Evolutionary conservation across 2,797 vertebrate genomes (phyloP).

Genomic region (Gallinago stenura): DNA sequence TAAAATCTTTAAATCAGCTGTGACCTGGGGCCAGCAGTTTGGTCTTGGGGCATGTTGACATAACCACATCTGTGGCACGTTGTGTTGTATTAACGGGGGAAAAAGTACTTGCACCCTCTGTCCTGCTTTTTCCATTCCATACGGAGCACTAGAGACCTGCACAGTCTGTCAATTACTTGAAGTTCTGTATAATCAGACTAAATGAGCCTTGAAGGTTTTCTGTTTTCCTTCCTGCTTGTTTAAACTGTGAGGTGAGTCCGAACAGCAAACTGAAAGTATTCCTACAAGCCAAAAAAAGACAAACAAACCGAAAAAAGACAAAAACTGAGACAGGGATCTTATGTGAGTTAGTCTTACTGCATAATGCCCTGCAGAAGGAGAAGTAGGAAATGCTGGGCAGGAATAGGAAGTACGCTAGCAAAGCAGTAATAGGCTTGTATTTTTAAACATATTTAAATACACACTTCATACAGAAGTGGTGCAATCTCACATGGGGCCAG

Average conservation of each 20-base stretch:
- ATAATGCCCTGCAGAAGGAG: constrained; percentile 47
- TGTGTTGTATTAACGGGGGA: background rate
- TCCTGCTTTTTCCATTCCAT: background rate
- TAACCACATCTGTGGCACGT: background rate
- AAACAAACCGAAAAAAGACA: background rate
- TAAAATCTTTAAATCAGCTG: background rate
- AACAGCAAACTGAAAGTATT: background rate
- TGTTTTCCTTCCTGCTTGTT: background rate
- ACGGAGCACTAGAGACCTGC: background rate
- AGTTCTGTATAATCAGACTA: background rate
- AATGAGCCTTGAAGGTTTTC: background rate
- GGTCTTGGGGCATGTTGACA: rapidly evolving
- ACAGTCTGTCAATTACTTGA: background rate
- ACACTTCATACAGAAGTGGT: constrained; percentile 41
- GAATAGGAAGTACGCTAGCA: constrained; percentile 49
- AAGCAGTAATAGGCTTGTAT: constrained; percentile 57
- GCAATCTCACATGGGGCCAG: background rate
- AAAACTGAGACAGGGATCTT: background rate
- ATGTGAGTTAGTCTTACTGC: background rate
- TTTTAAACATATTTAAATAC: constrained; percentile 71
- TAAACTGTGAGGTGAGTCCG: background rate
- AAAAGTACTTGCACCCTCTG: background rate
- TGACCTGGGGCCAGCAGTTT: background rate
- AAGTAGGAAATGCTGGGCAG: constrained; percentile 53
- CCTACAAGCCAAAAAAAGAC: background rate